Conservation (phyloP, 2,113 vertebrate genomes). For the Rhineura floridana region DNA sequence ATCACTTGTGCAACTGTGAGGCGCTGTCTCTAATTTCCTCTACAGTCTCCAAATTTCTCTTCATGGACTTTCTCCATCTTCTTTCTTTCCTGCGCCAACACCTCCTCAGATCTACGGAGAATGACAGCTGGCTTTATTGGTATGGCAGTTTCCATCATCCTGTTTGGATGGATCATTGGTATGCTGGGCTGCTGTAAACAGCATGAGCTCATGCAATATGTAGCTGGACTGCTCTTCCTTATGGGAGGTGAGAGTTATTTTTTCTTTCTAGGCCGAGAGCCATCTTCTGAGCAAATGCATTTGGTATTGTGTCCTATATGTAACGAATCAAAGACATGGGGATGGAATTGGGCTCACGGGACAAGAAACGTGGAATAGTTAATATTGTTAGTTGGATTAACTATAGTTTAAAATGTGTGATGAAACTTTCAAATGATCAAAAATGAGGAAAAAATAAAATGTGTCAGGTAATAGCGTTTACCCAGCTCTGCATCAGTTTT, state of each 20-base stretch:
- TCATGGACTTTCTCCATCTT: not conserved
- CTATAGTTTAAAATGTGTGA: not conserved
- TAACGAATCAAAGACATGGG: not conserved
- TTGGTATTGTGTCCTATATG: not conserved
- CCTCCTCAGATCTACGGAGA: slow-evolving; percentile 84
- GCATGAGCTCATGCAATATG: slow-evolving; percentile 95
- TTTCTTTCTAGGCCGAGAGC: not conserved
- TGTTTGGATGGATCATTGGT: slow-evolving; percentile 92
- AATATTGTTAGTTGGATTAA: not conserved
- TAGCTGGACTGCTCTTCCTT: slow-evolving; percentile 93
- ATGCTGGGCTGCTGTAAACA: slow-evolving; percentile 92
- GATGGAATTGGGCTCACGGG: not conserved
- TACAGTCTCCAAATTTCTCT: not conserved
- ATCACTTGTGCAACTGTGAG: not conserved
- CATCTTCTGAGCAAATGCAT: not conserved
- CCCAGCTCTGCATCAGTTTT: not conserved
- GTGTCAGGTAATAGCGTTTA: not conserved
- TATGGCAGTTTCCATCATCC: slow-evolving; percentile 93
- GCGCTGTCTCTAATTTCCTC: not conserved
- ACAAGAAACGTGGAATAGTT: not conserved
- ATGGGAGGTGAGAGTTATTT: slow-evolving; percentile 87
- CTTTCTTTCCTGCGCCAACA: slow-evolving; percentile 40
- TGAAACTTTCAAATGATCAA: not conserved
- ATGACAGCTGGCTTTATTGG: slow-evolving; percentile 94
- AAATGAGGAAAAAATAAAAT: not conserved